Conservation (phyloP, 2,888 invertebrate species). For the Trypoxylon attenuatum region DNA sequence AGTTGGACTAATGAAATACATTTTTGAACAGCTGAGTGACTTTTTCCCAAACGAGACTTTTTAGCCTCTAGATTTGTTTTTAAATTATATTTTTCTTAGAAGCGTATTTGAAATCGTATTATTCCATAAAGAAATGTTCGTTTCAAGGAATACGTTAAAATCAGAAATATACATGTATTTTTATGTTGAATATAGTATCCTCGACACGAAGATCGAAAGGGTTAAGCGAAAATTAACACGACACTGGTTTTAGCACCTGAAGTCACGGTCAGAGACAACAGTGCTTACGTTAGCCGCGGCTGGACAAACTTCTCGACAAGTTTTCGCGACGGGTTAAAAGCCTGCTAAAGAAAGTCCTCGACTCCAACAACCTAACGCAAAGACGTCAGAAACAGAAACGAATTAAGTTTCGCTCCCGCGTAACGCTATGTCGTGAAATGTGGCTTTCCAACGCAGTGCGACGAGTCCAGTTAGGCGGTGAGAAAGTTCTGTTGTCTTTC, state of each 20-base stretch:
- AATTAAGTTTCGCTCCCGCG: slow-evolving; percentile 41
- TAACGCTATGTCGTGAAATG: slow-evolving; percentile 30
- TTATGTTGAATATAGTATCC: neutral
- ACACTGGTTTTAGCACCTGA: too few species aligned
- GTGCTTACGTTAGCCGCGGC: slow-evolving; percentile 1
- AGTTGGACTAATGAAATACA: too few species aligned
- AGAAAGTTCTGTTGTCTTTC: slow-evolving; percentile 39
- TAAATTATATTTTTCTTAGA: too few species aligned
- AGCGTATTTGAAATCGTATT: too few species aligned
- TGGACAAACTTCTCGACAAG: slow-evolving; percentile 28
- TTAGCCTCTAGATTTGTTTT: too few species aligned
- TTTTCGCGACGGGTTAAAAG: slow-evolving; percentile 21
- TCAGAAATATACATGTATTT: too few species aligned
- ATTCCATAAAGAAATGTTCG: too few species aligned
- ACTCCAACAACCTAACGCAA: slow-evolving; percentile 14
- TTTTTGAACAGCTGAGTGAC: too few species aligned
- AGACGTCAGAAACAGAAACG: slow-evolving; percentile 40
- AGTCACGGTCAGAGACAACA: neutral
- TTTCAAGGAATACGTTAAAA: too few species aligned
- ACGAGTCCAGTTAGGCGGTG: slow-evolving; percentile 23
- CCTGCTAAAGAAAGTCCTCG: slow-evolving; percentile 21
- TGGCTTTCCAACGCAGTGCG: slow-evolving; percentile 35
- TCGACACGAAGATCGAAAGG: neutral
- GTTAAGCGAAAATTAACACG: too few species aligned
- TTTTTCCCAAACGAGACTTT: too few species aligned